Percentiles rank a stretch among this genome's conserved stretches.
Conservation (phyloP, 37 sponge, comb jelly and placozoan species). For the Geodia barretti region DNA sequence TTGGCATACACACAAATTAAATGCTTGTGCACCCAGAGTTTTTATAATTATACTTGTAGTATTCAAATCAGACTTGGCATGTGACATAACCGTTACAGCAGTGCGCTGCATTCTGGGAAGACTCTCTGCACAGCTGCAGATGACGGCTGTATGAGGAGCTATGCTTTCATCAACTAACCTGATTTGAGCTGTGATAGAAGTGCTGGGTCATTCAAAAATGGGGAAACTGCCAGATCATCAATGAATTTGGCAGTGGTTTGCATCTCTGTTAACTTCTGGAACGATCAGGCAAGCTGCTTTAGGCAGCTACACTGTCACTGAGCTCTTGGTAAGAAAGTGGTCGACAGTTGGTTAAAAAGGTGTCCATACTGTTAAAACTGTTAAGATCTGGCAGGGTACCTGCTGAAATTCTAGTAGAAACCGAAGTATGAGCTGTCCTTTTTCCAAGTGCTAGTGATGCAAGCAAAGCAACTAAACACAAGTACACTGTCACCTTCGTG, state of each 20-base stretch:
- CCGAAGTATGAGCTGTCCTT: not conserved
- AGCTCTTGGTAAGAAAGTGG: not conserved
- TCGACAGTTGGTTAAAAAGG: not conserved
- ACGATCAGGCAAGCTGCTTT: not conserved
- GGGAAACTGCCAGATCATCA: not conserved
- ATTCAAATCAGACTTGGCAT: too few relatives aligned
- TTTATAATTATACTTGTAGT: too few relatives aligned
- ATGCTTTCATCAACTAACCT: too few relatives aligned
- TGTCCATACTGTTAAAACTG: not conserved
- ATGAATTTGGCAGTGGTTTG: not conserved
- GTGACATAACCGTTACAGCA: too few relatives aligned
- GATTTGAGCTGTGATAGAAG: not conserved
- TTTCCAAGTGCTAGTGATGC: not conserved
- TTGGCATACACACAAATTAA: too few relatives aligned
- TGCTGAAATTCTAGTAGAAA: not conserved
- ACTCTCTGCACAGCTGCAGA: too few relatives aligned
- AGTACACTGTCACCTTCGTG: not conserved
- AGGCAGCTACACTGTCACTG: too few relatives aligned
- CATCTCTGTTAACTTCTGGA: not conserved
- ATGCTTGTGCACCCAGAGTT: too few relatives aligned
- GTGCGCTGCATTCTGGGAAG: too few relatives aligned
- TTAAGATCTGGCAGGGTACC: not conserved
- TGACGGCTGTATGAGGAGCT: too few relatives aligned
- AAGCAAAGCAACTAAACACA: not conserved
- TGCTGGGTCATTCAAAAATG: not conserved